Conservation (phyloP, 2,113 vertebrate genomes). For the Equus quagga region DNA sequence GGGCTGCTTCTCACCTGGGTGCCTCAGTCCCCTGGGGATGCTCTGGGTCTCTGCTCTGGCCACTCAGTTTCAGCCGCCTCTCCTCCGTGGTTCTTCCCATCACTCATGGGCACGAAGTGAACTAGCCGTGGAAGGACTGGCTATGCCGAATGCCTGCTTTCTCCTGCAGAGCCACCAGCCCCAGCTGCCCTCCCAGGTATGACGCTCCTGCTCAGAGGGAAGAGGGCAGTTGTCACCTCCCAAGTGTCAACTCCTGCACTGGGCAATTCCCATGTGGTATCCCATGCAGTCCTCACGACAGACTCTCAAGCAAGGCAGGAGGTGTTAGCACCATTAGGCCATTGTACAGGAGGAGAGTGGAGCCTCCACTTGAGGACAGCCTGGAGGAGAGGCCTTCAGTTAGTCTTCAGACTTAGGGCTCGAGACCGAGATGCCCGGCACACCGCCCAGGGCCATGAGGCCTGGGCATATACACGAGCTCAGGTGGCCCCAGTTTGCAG, state of each 20-base stretch:
- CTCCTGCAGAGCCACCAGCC: neutral
- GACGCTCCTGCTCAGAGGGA: neutral
- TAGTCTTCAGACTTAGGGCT: neutral
- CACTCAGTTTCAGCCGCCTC: neutral
- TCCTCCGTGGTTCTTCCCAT: neutral
- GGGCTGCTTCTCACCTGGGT: neutral
- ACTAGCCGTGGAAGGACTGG: neutral
- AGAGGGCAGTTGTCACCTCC: no score
- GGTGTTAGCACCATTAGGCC: accelerated
- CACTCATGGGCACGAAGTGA: neutral
- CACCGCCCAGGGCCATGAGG: accelerated
- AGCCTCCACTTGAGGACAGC: neutral
- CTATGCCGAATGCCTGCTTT: accelerated
- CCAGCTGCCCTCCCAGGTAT: no score
- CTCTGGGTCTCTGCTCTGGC: neutral
- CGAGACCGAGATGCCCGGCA: neutral
- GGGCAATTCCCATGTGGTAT: neutral
- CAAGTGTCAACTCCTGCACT: neutral
- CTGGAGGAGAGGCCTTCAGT: neutral
- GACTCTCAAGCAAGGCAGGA: neutral
- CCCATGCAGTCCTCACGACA: neutral
- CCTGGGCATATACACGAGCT: no score
- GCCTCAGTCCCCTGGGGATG: neutral
- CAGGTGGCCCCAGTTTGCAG: neutral
- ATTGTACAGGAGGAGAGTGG: neutral